A percentile compares a stretch with the other conserved stretches of the same genome.
Evolutionary conservation across 2,888 invertebrate species (phyloP).

Genomic region (Andrena trimmerana): DNA sequence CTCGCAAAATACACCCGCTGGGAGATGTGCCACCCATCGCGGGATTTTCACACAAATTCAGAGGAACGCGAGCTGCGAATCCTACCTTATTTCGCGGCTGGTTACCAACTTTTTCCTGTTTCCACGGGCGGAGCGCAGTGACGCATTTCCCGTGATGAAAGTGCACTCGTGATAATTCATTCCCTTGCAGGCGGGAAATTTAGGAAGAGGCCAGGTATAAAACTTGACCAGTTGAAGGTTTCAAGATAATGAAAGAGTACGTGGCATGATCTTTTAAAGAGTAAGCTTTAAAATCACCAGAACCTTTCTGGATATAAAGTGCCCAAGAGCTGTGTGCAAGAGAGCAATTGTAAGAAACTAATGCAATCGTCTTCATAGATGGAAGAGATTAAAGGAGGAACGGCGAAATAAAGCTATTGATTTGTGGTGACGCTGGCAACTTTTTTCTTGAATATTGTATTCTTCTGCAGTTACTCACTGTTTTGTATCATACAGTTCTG

Average conservation of each 20-base stretch:
- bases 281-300: background rate
- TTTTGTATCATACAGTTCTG: too few relatives aligned
- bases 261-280: background rate
- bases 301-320: background rate
- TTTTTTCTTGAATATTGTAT: too few relatives aligned
- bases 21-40: background rate
- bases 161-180: slow-evolving; percentile 50
- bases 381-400: too few relatives aligned
- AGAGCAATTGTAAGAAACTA: too few relatives aligned
- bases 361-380: too few relatives aligned
- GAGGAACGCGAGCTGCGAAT: background rate
- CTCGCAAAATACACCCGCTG: background rate
- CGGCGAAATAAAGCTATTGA: too few relatives aligned
- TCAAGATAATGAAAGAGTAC: slow-evolving; percentile 21
- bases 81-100: slow-evolving; percentile 22
- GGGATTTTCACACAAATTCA: slow-evolving; percentile 23
- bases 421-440: too few relatives aligned
- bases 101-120: slow-evolving; percentile 14
- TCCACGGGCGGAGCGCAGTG: background rate
- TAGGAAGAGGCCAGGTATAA: background rate
- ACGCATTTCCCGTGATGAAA: slow-evolving; percentile 38
- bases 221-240: background rate
- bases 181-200: slow-evolving; percentile 8
- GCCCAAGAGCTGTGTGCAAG: background rate
- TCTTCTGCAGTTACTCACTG: too few relatives aligned